These are phyloP conservation scores for Erpetoichthys calabaricus DNA, from an alignment of 2,797 vertebrate species.

Conservation along the genomic window DNA sequence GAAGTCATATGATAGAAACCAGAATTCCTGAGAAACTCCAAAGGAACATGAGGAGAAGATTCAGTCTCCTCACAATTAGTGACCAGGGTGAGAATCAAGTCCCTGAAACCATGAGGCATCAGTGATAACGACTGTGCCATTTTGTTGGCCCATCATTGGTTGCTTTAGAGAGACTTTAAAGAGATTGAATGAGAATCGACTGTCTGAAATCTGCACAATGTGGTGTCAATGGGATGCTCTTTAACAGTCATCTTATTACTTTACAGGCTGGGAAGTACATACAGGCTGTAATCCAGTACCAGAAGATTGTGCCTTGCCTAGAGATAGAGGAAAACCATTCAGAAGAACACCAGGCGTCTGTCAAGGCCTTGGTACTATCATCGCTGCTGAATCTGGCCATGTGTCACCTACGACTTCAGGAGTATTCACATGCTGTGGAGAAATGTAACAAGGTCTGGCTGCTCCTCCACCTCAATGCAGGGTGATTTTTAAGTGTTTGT, in stretches of 20 bases:
- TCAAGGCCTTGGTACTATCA: constrained; percentile 59
- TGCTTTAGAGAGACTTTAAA: no score
- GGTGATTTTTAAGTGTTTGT: not conserved
- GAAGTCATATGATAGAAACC: no score
- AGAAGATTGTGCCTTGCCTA: constrained; percentile 78
- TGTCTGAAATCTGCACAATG: no score
- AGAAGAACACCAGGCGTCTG: constrained; percentile 59
- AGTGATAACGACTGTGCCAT: no score
- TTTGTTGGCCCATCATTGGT: no score
- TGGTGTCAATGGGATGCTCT: no score
- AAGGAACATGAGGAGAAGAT: no score
- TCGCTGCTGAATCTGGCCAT: constrained; percentile 83
- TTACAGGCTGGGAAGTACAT: constrained; percentile 62
- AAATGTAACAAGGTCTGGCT: constrained; percentile 77
- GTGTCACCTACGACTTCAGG: constrained; percentile 74
- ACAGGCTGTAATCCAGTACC: constrained; percentile 81
- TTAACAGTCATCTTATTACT: not conserved
- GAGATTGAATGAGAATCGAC: no score
- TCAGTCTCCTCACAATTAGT: no score
- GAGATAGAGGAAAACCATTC: constrained; percentile 75
- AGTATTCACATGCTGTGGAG: constrained; percentile 68
- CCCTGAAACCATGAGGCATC: no score
- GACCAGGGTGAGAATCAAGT: no score
- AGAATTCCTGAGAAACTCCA: no score
- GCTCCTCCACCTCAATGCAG: accelerated